Base-by-base conservation (phyloP, 2,113 vertebrate species). In the Mohoua ochrocephala region DNA sequence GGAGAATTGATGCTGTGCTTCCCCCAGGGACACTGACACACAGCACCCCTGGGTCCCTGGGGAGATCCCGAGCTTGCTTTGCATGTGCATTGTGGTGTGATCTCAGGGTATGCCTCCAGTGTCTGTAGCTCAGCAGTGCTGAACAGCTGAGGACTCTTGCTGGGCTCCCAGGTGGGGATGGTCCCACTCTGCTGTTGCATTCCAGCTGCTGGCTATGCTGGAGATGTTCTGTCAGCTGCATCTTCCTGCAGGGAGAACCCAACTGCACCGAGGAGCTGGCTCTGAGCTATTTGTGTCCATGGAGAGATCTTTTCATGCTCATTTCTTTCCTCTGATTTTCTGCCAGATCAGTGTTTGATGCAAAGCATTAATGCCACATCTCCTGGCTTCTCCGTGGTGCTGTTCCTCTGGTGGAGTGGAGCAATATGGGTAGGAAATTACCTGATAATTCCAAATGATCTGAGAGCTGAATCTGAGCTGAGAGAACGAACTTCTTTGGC, bases 401-500 rank as follows among this genome's bases (percentile, higher is more conserved):
- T 71, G 42, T 7, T 88, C 23, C 45, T 49, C 10, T 64, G 42
- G 24, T 52, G 49, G 22, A 47, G 28, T 42, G 7, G 85, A 84
- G 57, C 41, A 56, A 22, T 27, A 42, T 13, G 15, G 33, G 27
- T 4, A 91, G 74, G 52, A 84, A 78, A 78, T 78, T 12, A 60
- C 28, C 21, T n/a, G 23, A 9, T 71, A n/a, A 78, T 68, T 83
- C 60, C 44, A 39, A 82, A 61, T 47, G 1, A 54, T 31, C 26
- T 41, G 28, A 27, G 57, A 69, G 20, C n/a, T 76, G 70, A 73
- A 31, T 77, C 30, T 70, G 80, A 80, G 54, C n/a, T n/a, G 63
- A 84, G 63, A 56, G 45, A 39, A 49, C 0, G 0, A 87, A 78
- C 13, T 35, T 56, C 65, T 23, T 30, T 1, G 2, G 39, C 27